Evolutionary conservation across 2,113 vertebrate genomes (phyloP).

Genomic region (Sphaerodactylus townsendi): DNA sequence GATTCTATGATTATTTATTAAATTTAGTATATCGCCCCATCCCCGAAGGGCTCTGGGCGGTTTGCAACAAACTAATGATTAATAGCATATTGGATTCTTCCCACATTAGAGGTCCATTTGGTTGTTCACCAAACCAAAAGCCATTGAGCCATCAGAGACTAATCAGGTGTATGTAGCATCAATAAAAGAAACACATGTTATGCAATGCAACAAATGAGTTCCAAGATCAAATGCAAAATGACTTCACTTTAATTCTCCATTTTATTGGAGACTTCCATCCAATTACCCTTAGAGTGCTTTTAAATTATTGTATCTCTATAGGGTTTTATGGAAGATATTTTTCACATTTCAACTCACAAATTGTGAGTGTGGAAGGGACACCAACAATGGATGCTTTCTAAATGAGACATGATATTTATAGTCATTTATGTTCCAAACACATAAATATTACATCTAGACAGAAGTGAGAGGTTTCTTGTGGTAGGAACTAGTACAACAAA

Average conservation of each 20-base stretch:
- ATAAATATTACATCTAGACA: slow-evolving; percentile 13
- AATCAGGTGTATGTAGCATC: neutral
- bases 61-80: neutral
- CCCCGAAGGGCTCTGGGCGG: too few relatives aligned
- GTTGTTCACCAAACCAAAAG: neutral
- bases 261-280: slow-evolving; percentile 1
- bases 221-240: neutral
- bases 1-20: too few relatives aligned
- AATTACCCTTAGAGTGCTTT: slow-evolving; percentile 4
- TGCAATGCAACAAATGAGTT: neutral
- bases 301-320: neutral
- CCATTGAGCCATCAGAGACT: too few relatives aligned
- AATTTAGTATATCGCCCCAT: too few relatives aligned
- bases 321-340: neutral
- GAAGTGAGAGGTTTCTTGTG: neutral
- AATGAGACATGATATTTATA: slow-evolving; percentile 26
- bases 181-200: neutral
- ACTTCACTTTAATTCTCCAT: neutral
- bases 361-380: neutral
- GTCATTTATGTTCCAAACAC: neutral
- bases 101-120: neutral
- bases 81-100: neutral
- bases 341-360: neutral
- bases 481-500: neutral
- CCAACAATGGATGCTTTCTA: neutral